These are phyloP conservation scores for Hirudinaria manillensis DNA, from an alignment of 2,888 invertebrate genomes.

Conservation along the genomic window DNA sequence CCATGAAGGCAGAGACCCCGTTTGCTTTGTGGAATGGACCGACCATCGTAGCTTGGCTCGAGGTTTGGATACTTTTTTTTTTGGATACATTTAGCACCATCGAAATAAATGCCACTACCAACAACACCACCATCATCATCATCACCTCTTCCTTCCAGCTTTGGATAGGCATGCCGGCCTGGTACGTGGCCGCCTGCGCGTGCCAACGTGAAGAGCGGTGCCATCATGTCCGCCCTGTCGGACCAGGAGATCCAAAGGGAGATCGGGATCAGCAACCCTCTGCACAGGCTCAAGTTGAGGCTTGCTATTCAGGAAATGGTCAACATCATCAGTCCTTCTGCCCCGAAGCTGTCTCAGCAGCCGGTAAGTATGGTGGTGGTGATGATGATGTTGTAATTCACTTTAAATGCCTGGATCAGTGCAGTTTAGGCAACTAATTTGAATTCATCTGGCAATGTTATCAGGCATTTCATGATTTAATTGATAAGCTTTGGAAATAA, in stretches of 20 bases:
- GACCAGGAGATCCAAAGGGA: conserved; percentile 99
- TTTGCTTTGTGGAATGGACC: conserved; percentile 99
- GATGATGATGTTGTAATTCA: conserved; percentile 10
- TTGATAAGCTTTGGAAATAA: no score
- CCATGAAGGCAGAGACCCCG: conserved; percentile 98
- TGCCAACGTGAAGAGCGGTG: conserved; percentile 97
- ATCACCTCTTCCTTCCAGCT: conserved; percentile 51
- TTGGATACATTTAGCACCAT: no score
- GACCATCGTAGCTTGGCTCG: conserved; percentile 98
- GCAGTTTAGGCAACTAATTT: no score
- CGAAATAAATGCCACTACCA: not conserved
- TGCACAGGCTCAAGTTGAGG: conserved; percentile 89
- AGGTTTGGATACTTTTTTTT: conserved; percentile 59
- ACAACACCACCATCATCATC: not conserved
- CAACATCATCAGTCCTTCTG: conserved; percentile 92
- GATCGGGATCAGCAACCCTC: conserved; percentile 74
- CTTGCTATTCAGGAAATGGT: conserved; percentile 97
- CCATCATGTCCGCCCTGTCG: conserved; percentile 97
- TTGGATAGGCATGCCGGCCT: conserved; percentile 99
- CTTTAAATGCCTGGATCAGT: no score
- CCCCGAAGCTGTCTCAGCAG: conserved; percentile 76
- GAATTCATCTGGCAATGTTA: no score
- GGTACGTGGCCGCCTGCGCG: conserved; percentile 96
- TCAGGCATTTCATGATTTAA: no score
- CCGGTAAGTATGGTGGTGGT: conserved; percentile 22